phyloP scores from a whole-genome alignment of 2,888 invertebrate genomes.

The Nephrotoma appendiculata region DNA sequence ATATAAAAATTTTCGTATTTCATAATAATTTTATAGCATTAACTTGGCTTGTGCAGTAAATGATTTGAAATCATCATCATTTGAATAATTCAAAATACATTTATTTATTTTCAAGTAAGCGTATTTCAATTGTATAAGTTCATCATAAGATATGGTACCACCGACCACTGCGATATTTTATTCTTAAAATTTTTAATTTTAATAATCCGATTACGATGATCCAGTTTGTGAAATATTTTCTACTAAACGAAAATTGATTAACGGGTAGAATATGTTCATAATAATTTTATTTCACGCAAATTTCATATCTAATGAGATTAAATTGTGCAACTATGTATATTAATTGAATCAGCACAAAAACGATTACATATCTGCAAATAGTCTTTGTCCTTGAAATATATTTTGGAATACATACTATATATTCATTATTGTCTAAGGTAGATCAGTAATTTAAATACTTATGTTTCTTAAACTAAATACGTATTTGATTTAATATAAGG shows the following conservation, averaged over 20 bases:
- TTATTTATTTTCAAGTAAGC: background rate
- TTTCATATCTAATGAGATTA: background rate
- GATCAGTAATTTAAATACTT: background rate
- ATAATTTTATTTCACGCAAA: background rate
- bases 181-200: background rate
- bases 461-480: background rate
- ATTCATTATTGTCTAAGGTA: background rate
- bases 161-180: background rate
- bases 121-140: background rate
- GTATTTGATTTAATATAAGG: background rate
- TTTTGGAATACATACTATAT: background rate
- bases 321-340: background rate
- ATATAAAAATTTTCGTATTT: background rate
- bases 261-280: background rate
- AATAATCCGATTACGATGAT: background rate
- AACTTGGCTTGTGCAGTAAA: background rate
- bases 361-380: background rate
- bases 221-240: background rate
- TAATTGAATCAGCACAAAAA: background rate
- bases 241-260: background rate
- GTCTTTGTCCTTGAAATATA: background rate
- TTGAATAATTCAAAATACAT: background rate
- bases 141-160: background rate
- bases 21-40: background rate
- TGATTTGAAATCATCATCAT: too few species aligned